These are phyloP conservation scores for Merluccius polli DNA, from an alignment of 2,797 vertebrate genomes.

Conservation along the genomic window DNA sequence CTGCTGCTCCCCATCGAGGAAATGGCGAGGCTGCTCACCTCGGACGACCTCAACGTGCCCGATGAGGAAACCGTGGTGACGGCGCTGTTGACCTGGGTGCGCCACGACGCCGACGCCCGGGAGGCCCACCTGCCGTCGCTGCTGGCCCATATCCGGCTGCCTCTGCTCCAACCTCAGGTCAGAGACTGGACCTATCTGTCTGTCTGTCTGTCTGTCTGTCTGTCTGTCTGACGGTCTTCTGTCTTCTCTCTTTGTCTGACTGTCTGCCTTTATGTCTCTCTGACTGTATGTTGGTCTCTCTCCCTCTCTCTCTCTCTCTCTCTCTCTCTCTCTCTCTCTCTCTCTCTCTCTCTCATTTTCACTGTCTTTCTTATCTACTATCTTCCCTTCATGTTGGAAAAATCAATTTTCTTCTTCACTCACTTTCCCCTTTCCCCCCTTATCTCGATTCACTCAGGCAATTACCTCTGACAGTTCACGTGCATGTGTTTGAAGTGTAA, in stretches of 20 bases:
- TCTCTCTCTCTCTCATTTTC: not conserved
- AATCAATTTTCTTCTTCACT: too few species aligned
- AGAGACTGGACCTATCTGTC: conserved; percentile 26
- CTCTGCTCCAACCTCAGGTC: conserved; percentile 93
- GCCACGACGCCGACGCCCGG: conserved; percentile 78
- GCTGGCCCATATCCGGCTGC: conserved; percentile 87
- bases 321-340: not conserved
- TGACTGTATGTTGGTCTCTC: not conserved
- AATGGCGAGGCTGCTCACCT: conserved; percentile 90
- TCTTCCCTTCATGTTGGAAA: not conserved
- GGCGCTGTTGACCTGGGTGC: conserved; percentile 91
- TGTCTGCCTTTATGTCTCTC: not conserved
- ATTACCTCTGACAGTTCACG: conserved; percentile 19
- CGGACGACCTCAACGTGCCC: conserved; percentile 97
- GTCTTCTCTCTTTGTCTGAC: not conserved
- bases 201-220: conserved; percentile 4
- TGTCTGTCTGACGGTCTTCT: conserved; percentile 1
- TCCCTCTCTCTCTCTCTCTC: not conserved
- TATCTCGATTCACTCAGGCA: conserved; percentile 16
- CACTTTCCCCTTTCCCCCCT: not conserved
- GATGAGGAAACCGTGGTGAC: conserved; percentile 93
- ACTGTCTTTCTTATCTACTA: not conserved
- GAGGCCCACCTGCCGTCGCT: conserved; percentile 83
- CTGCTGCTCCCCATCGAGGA: conserved; percentile 86
- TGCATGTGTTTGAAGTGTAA: not conserved